phyloP scores from a whole-genome alignment of 1,140 invertebrate species.

The Drosophila orena region DNA sequence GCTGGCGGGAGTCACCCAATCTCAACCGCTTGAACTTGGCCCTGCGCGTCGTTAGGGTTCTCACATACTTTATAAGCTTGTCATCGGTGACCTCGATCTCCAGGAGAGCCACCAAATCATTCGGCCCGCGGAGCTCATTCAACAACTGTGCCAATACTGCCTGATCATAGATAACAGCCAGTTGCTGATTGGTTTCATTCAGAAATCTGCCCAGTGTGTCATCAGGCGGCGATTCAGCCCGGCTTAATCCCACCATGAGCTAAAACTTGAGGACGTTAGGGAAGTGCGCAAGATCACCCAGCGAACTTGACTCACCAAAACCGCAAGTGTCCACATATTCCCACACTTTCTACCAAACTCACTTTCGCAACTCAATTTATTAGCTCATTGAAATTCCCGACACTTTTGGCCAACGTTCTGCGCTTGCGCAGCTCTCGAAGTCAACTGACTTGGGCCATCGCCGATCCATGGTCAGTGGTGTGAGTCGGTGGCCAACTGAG shows the following conservation, averaged over 20 bases:
- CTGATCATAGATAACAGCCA: constrained; percentile 64
- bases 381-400: constrained; percentile 38
- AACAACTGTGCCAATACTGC: constrained; percentile 59
- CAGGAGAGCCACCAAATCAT: constrained; percentile 51
- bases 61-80: constrained; percentile 53
- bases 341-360: constrained; percentile 30
- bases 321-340: constrained; percentile 30
- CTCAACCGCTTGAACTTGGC: constrained; percentile 59
- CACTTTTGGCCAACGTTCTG: constrained; percentile 49
- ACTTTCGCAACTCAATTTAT: constrained; percentile 22
- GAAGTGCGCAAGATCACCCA: not conserved
- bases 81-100: constrained; percentile 63
- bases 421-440: constrained; percentile 26
- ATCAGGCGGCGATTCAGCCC: constrained; percentile 10
- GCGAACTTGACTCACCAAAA: constrained; percentile 40
- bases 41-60: constrained; percentile 12
- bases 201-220: constrained; percentile 47
- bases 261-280: not conserved
- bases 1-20: constrained; percentile 40
- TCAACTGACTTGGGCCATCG: constrained; percentile 43
- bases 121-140: constrained; percentile 60
- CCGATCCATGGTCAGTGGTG: constrained; percentile 34
- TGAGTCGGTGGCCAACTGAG: not conserved
- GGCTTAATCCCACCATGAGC: not conserved
- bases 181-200: constrained; percentile 50